Conservation (phyloP, 2,888 invertebrate genomes). For the Sialis lutaria region DNA sequence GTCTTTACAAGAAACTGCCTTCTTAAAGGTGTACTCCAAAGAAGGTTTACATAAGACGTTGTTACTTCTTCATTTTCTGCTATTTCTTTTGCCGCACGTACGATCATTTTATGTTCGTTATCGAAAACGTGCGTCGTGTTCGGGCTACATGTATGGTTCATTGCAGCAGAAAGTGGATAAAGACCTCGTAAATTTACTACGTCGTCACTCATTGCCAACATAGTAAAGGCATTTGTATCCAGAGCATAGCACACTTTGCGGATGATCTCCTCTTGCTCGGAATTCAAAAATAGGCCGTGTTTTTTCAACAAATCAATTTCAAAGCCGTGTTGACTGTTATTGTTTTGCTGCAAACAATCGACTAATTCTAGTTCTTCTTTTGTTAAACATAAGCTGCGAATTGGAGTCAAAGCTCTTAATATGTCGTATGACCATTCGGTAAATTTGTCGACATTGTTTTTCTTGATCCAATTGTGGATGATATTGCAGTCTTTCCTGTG, state of each 20-base stretch:
- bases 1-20: conserved; percentile 41
- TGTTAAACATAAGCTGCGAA: conserved; percentile 25
- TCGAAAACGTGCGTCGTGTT: conserved; percentile 48
- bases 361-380: conserved; percentile 33
- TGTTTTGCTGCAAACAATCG: conserved; percentile 31
- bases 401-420: conserved; percentile 24
- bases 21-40: conserved; percentile 51
- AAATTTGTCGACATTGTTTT: conserved; percentile 24
- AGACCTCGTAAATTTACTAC: conserved; percentile 38
- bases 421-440: conserved; percentile 21
- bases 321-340: conserved; percentile 31
- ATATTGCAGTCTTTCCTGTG: conserved; percentile 44
- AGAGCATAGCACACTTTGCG: conserved; percentile 37
- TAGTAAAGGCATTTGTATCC: conserved; percentile 54
- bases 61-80: conserved; percentile 41
- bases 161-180: conserved; percentile 45
- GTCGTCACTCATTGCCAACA: conserved; percentile 28
- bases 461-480: conserved; percentile 27
- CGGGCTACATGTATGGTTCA: conserved; percentile 52
- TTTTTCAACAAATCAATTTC: conserved; percentile 38
- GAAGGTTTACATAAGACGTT: conserved; percentile 42
- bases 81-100: conserved; percentile 40
- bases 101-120: conserved; percentile 34
- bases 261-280: conserved; percentile 39
- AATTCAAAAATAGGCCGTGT: conserved; percentile 27